Conservation (phyloP, 2,888 invertebrate genomes). For the Tachina lurida region DNA sequence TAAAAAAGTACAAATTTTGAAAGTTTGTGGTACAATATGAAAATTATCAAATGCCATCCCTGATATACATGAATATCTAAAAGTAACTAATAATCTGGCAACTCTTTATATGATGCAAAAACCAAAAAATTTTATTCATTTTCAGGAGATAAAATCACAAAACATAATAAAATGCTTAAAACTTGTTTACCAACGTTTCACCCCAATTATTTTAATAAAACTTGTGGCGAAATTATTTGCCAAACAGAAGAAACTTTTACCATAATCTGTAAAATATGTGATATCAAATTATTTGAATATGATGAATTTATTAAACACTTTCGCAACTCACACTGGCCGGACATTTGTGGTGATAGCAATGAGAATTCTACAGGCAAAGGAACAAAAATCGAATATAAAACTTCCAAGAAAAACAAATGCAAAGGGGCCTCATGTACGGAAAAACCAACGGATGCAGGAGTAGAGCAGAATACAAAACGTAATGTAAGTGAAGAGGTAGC, state of each 20-base stretch:
- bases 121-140: not conserved
- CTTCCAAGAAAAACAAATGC: not conserved
- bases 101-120: not conserved
- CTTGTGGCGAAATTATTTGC: conserved; percentile 79
- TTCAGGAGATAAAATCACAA: conserved; percentile 51
- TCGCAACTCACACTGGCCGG: conserved; percentile 59
- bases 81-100: not conserved
- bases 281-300: conserved; percentile 78
- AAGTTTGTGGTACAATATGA: too few species aligned
- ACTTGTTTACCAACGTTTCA: conserved; percentile 57
- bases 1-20: too few species aligned
- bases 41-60: too few species aligned
- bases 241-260: conserved; percentile 76
- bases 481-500: not conserved
- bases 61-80: too few species aligned
- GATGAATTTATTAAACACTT: conserved; percentile 77
- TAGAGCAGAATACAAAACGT: not conserved
- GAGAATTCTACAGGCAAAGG: not conserved
- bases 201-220: conserved; percentile 72
- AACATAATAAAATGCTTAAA: conserved; percentile 68
- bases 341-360: conserved; percentile 2
- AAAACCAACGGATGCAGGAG: not conserved
- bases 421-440: not conserved
- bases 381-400: not conserved
- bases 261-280: conserved; percentile 77